Conservation (phyloP, 2,888 invertebrate genomes). For the Octonoba sinensis region DNA sequence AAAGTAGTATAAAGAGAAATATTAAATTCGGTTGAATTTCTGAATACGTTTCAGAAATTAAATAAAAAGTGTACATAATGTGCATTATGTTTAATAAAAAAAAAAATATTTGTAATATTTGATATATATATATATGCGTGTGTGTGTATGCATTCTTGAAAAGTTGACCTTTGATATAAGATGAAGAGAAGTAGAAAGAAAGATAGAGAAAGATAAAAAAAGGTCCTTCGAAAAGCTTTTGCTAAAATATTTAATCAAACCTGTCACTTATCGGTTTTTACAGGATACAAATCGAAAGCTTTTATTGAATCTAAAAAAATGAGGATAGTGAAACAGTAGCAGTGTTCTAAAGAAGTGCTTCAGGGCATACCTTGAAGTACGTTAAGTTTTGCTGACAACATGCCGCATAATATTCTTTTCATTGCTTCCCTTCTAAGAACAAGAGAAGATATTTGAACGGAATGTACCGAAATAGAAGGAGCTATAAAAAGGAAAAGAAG, state of each 20-base stretch:
- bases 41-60: too few relatives aligned
- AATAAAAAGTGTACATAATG: too few relatives aligned
- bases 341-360: conserved; percentile 20
- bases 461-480: conserved; percentile 21
- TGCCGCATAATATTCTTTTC: conserved; percentile 47
- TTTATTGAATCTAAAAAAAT: conserved; percentile 55
- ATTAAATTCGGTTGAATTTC: too few relatives aligned
- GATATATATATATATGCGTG: too few relatives aligned
- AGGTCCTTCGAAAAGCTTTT: conserved; percentile 11
- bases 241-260: conserved; percentile 57
- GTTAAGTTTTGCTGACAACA: conserved; percentile 44
- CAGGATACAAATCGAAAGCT: conserved; percentile 37
- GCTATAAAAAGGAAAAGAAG: conserved; percentile 10
- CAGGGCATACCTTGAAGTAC: conserved; percentile 30
- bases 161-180: background rate
- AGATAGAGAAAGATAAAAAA: too few relatives aligned
- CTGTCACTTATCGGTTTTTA: conserved; percentile 57
- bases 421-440: conserved; percentile 10
- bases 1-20: too few relatives aligned
- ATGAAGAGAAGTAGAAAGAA: conserved; percentile 12
- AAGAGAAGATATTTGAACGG: conserved; percentile 35
- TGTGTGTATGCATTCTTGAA: too few relatives aligned
- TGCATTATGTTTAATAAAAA: too few relatives aligned
- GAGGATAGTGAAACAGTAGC: conserved; percentile 25
- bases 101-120: too few relatives aligned